A percentile compares a stretch with the other conserved stretches of the same genome.
These are phyloP conservation scores for Apamea crenata DNA, from an alignment of 2,888 invertebrate species.

Conservation along the genomic window DNA sequence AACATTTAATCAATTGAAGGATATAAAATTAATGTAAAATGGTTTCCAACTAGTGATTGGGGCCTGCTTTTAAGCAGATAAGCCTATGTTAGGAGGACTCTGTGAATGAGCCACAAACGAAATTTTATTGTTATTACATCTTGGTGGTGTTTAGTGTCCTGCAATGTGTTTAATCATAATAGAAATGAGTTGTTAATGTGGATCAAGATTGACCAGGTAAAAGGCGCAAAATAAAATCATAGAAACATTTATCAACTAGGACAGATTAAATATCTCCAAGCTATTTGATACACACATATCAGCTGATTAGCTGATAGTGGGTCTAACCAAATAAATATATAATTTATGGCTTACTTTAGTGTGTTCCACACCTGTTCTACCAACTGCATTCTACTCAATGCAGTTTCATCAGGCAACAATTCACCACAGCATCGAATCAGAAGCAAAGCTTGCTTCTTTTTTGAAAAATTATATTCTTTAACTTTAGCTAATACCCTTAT, in stretches of 20 bases:
- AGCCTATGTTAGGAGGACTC: not conserved
- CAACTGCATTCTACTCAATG: constrained; percentile 84
- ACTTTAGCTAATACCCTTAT: constrained; percentile 80
- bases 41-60: too few species aligned
- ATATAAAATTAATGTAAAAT: not conserved
- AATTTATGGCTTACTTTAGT: constrained; percentile 79
- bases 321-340: too few species aligned
- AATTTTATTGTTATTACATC: not conserved
- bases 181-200: not conserved
- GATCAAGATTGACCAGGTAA: not conserved
- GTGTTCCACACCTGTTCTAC: constrained; percentile 90
- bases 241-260: not conserved
- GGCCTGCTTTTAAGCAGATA: not conserved
- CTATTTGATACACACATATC: too few species aligned
- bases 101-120: not conserved
- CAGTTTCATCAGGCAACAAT: constrained; percentile 87
- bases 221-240: not conserved
- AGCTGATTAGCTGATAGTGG: too few species aligned
- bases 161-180: not conserved
- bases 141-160: not conserved
- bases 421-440: constrained; percentile 91
- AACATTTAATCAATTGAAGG: not conserved
- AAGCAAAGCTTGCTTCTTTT: constrained; percentile 84
- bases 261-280: too few species aligned
- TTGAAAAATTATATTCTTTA: constrained; percentile 82